Conservation (phyloP, 2,888 invertebrate genomes). For the Andrena bucephala region DNA sequence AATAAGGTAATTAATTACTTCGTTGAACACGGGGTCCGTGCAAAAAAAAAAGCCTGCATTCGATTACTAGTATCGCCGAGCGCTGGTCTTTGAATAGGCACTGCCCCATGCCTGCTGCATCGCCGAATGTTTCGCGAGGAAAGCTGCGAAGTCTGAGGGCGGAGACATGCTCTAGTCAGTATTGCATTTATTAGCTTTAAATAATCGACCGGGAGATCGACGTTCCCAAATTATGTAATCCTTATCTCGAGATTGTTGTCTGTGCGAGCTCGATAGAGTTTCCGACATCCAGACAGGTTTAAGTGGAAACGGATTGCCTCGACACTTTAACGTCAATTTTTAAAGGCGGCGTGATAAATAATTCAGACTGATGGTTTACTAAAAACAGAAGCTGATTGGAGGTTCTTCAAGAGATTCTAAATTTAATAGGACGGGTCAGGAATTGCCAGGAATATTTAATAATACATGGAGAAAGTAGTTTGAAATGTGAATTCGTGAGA, state of each 20-base stretch:
- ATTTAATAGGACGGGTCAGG: too few relatives aligned
- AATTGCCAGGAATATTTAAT: too few relatives aligned
- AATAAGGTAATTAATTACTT: conserved; percentile 42
- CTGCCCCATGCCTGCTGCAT: too few relatives aligned
- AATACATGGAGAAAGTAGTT: too few relatives aligned
- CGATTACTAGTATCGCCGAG: too few relatives aligned
- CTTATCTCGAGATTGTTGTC: background rate
- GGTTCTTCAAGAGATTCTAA: too few relatives aligned
- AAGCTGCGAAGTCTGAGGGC: too few relatives aligned
- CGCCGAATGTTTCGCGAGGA: too few relatives aligned
- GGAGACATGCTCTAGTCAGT: background rate
- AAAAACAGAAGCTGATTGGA: background rate
- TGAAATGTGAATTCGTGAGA: too few relatives aligned
- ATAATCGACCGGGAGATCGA: background rate
- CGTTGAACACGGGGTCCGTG: background rate
- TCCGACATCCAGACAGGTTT: background rate
- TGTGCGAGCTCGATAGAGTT: too few relatives aligned
- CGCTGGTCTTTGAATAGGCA: too few relatives aligned
- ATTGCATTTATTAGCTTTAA: background rate
- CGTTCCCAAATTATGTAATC: background rate
- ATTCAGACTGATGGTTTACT: background rate
- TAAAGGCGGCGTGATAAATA: background rate
- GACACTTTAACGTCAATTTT: background rate
- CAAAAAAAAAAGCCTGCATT: background rate
- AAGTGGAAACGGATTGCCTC: background rate